phyloP scores from a whole-genome alignment of 2,888 invertebrate genomes.

The Megastigmus dorsalis region DNA sequence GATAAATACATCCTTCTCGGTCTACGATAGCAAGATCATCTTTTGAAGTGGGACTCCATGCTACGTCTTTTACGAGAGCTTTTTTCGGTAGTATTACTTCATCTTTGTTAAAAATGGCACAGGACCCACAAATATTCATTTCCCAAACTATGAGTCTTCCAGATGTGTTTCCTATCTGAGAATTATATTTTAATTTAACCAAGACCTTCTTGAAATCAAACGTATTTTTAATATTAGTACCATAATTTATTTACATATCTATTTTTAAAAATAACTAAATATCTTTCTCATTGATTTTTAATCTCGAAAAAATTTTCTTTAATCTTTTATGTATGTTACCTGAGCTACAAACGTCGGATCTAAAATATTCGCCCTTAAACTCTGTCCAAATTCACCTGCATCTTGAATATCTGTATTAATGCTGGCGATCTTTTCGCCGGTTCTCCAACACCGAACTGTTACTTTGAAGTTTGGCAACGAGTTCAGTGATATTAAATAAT shows the following conservation, averaged over 20 bases:
- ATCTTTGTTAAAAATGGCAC: conserved; percentile 56
- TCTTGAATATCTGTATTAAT: conserved; percentile 67
- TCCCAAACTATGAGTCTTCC: conserved; percentile 66
- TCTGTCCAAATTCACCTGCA: conserved; percentile 58
- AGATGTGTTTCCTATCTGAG: conserved; percentile 62
- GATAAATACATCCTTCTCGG: conserved; percentile 62
- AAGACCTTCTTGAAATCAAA: background rate
- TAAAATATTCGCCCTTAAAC: conserved; percentile 56
- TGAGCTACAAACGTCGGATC: conserved; percentile 60
- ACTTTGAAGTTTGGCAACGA: conserved; percentile 72
- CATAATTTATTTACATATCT: background rate
- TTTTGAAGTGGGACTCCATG: conserved; percentile 62
- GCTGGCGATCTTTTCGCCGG: conserved; percentile 75
- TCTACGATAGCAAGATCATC: conserved; percentile 65
- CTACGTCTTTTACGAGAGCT: conserved; percentile 56
- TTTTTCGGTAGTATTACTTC: conserved; percentile 61
- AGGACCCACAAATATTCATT: conserved; percentile 55
- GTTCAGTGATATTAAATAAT: conserved; percentile 62
- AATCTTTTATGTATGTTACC: conserved; percentile 23
- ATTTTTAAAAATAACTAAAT: background rate
- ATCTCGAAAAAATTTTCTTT: background rate
- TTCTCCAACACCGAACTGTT: conserved; percentile 83
- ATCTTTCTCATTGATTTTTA: background rate
- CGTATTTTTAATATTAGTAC: background rate
- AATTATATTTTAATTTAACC: background rate